Evolutionary conservation across 2,113 vertebrate species (phyloP).

Genomic region (Dasypus novemcinctus): DNA sequence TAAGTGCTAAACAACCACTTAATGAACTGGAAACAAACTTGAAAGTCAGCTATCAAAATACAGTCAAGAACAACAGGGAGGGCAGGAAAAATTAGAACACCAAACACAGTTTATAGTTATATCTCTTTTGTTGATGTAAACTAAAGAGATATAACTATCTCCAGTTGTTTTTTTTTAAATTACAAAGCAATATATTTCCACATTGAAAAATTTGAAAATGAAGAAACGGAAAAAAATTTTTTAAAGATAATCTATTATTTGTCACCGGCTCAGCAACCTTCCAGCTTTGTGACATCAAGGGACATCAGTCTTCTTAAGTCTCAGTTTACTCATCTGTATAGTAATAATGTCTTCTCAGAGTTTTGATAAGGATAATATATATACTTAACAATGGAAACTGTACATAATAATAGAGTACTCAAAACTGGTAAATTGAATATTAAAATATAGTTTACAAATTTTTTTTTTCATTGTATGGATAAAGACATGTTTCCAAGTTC

Average conservation of each 20-base stretch:
- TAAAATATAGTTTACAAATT: background rate
- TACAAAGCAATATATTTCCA: background rate
- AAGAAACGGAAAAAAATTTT: background rate
- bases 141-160: no score
- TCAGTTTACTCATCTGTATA: background rate
- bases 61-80: background rate
- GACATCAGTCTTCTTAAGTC: background rate
- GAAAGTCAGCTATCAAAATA: background rate
- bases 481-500: background rate
- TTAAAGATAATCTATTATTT: background rate
- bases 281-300: background rate
- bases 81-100: background rate
- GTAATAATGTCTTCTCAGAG: background rate
- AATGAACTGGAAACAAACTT: background rate
- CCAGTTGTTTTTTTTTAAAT: background rate
- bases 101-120: background rate
- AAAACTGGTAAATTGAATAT: background rate
- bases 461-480: background rate
- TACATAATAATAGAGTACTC: background rate
- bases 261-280: background rate
- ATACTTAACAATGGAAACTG: background rate
- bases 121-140: background rate
- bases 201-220: background rate
- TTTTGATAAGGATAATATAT: background rate
- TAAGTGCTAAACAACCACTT: conserved; percentile 1